These are phyloP conservation scores for Neodiprion pinetum DNA, from an alignment of 1,140 invertebrate genomes.

Conservation along the genomic window DNA sequence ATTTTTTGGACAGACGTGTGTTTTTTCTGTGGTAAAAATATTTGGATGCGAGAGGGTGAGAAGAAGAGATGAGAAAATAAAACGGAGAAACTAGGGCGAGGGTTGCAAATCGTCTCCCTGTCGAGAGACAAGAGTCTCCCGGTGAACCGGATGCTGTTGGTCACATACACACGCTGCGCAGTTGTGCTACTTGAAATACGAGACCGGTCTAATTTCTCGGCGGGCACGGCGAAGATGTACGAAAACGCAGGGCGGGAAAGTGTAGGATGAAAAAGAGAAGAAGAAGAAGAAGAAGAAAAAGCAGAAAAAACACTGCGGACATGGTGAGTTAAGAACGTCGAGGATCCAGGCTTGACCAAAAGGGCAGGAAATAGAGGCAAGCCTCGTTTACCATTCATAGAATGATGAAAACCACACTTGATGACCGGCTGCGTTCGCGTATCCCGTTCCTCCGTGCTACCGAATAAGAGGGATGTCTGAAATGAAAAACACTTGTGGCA, in stretches of 20 bases:
- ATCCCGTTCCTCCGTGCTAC: neutral
- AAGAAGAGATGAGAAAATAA: neutral
- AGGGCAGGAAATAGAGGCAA: constrained; percentile 11
- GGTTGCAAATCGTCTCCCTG: neutral
- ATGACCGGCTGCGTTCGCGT: constrained; percentile 13
- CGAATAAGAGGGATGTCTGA: neutral
- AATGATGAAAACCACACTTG: constrained; percentile 26
- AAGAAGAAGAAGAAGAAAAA: constrained; percentile 15
- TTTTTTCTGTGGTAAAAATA: too few relatives aligned
- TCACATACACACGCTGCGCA: constrained; percentile 14
- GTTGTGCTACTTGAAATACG: constrained; percentile 30
- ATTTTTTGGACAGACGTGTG: too few relatives aligned
- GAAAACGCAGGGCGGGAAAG: constrained; percentile 26
- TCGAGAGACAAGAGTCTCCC: constrained; percentile 9
- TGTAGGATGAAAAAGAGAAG: constrained; percentile 13
- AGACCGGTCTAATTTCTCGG: constrained; percentile 43
- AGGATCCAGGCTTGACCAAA: constrained; percentile 9
- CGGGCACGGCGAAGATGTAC: constrained; percentile 31
- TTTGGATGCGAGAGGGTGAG: too few relatives aligned
- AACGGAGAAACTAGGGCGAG: neutral
- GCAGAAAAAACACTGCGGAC: constrained; percentile 26
- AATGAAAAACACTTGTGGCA: constrained; percentile 2
- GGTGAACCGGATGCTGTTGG: constrained; percentile 34
- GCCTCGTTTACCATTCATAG: constrained; percentile 9
- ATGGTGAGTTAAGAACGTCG: constrained; percentile 26